Evolutionary conservation across 64 coral and sea anemone genomes (phyloP).

Genomic region (Montipora foliosa): DNA sequence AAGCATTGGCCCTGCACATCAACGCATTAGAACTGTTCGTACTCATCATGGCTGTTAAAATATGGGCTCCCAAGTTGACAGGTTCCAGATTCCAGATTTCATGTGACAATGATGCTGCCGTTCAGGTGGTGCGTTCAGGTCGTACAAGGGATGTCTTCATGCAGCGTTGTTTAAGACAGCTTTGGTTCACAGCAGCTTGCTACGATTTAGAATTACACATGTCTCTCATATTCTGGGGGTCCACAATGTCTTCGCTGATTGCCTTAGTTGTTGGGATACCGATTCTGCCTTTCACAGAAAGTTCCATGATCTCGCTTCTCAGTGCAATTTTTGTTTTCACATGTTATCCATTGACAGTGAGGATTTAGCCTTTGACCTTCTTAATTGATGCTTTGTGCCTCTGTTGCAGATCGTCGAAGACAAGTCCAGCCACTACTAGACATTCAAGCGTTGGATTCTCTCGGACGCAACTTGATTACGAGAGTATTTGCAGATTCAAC

Average conservation of each 20-base stretch:
- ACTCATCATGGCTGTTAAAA: neutral
- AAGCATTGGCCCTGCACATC: neutral
- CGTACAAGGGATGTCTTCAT: slow-evolving; percentile 25
- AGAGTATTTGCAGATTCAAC: slow-evolving; percentile 6
- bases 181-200: slow-evolving; percentile 27
- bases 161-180: slow-evolving; percentile 47
- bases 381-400: slow-evolving; percentile 3
- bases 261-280: slow-evolving; percentile 47
- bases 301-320: slow-evolving; percentile 1
- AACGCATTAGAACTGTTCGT: slow-evolving; percentile 8
- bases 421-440: neutral
- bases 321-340: neutral
- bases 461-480: neutral
- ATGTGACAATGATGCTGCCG: slow-evolving; percentile 33
- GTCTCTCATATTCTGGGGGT: slow-evolving; percentile 26
- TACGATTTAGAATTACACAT: slow-evolving; percentile 43
- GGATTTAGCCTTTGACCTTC: slow-evolving; percentile 1
- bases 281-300: neutral
- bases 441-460: neutral
- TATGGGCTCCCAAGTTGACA: slow-evolving; percentile 9
- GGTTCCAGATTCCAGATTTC: slow-evolving; percentile 20
- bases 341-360: slow-evolving; percentile 26
- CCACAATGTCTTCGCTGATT: slow-evolving; percentile 40
- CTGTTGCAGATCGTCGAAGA: neutral
- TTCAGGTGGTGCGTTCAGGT: slow-evolving; percentile 4